Evolutionary conservation across 92 coral and sea anemone genomes (phyloP).

Genomic region (Heliopora coerulea): DNA sequence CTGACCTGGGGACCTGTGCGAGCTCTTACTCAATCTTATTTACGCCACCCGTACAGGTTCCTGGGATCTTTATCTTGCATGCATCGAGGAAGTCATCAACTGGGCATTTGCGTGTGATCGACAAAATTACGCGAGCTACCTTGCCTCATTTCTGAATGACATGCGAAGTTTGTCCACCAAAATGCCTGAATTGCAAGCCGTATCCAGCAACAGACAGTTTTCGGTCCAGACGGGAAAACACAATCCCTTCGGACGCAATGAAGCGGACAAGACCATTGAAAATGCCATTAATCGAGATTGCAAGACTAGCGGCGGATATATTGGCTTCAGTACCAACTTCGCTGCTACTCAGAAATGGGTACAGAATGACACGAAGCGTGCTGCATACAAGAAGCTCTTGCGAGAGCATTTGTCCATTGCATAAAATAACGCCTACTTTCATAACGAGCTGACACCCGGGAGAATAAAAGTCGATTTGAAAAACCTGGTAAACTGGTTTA

Average conservation of each 20-base stretch:
- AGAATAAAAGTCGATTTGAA: slow-evolving; percentile 50
- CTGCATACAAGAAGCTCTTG: slow-evolving; percentile 40
- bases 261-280: slow-evolving; percentile 73
- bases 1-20: slow-evolving; percentile 40
- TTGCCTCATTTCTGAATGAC: slow-evolving; percentile 54
- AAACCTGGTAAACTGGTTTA: slow-evolving; percentile 56
- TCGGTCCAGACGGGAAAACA: slow-evolving; percentile 56
- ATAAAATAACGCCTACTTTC: slow-evolving; percentile 43
- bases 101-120: slow-evolving; percentile 76
- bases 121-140: slow-evolving; percentile 56
- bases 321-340: slow-evolving; percentile 62
- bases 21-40: slow-evolving; percentile 48
- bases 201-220: slow-evolving; percentile 49
- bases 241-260: slow-evolving; percentile 66
- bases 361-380: slow-evolving; percentile 57
- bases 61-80: slow-evolving; percentile 63
- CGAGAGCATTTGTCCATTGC: slow-evolving; percentile 54
- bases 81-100: slow-evolving; percentile 60
- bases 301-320: slow-evolving; percentile 68
- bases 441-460: slow-evolving; percentile 64
- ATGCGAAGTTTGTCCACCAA: slow-evolving; percentile 49
- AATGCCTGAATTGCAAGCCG: slow-evolving; percentile 53
- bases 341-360: slow-evolving; percentile 72
- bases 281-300: slow-evolving; percentile 63
- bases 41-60: slow-evolving; percentile 57